Base-by-base conservation (phyloP, 2,113 vertebrate genomes). In the Semnopithecus entellus region DNA sequence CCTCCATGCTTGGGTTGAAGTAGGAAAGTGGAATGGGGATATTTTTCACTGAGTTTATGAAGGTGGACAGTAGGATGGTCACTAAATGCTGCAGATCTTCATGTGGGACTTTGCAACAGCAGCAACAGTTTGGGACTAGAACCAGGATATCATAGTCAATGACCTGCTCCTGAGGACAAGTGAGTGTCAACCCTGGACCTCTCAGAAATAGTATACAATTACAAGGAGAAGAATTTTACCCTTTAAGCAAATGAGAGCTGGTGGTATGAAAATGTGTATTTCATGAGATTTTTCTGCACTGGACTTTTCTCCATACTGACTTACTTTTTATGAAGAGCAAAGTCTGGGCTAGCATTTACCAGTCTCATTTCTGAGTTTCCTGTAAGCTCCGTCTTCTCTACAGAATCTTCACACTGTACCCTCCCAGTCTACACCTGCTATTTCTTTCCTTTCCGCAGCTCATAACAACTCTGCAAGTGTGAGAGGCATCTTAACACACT, bases 401-500 rank as follows among this genome's bases (percentile, higher is more conserved):
- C 82, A 91, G 73, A 87, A 30, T 70, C 82, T 93, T 97, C 82
- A 66, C 66, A 92, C 72, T 18, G 61, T 64, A 68, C 9, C 43
- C 32, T 83, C 79, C 72, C 25, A 38, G 66, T 83, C 79, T 95
- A 86, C 91, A 94, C 61, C 45, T 94, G 94, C 89, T 80, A 78
- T 78, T 94, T 94, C 66, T 87, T 81, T 87, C 66, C 84, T 94
- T 85, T 85, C 75, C 66, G 1, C 48, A 61, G 55, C 82, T 94
- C 80, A 66, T 10, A 91, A 83, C 61, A 96, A 85, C 88, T 96
- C 96, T 95, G 64, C 75, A 88, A 90, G 66, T 97, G 94, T 90
- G 95, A 98, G 81, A 96, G 90, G 92, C 95, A 97, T 95, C 88
- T 94, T 95, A 95, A 76, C 94, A 96, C 89, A 30, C 91, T 96